Conservation (phyloP, 2,113 vertebrate species). For the Oriolus oriolus region DNA sequence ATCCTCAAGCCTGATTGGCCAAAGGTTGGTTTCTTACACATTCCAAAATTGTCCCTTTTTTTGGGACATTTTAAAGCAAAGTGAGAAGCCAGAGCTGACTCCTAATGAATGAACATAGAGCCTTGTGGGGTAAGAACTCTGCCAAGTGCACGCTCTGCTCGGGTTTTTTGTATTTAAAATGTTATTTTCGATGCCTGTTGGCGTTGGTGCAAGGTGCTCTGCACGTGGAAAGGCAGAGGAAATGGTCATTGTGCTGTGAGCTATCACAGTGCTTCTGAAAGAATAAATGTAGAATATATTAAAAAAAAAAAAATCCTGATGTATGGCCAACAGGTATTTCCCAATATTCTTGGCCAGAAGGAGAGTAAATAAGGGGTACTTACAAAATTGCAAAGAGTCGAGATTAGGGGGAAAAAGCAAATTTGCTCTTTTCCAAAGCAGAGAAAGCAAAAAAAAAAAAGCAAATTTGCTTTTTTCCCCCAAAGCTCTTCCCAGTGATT, state of each 20-base stretch:
- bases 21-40: constrained; percentile 78
- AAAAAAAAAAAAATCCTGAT: background rate
- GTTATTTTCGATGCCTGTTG: background rate
- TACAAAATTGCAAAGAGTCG: background rate
- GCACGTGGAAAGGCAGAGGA: background rate
- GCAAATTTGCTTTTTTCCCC: background rate
- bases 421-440: background rate
- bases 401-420: background rate
- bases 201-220: background rate
- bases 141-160: background rate
- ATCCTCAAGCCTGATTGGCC: constrained; percentile 85
- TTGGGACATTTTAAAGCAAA: background rate
- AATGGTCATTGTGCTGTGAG: background rate
- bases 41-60: background rate
- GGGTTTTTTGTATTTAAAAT: background rate
- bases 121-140: background rate
- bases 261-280: background rate
- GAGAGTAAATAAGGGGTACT: background rate
- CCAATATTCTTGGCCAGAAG: background rate
- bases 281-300: too few species aligned
- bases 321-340: background rate
- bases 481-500: background rate
- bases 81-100: background rate
- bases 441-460: background rate
- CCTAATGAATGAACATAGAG: background rate